Base-by-base conservation (phyloP, 1,140 invertebrate genomes). In the Palaemon carinicauda region DNA sequence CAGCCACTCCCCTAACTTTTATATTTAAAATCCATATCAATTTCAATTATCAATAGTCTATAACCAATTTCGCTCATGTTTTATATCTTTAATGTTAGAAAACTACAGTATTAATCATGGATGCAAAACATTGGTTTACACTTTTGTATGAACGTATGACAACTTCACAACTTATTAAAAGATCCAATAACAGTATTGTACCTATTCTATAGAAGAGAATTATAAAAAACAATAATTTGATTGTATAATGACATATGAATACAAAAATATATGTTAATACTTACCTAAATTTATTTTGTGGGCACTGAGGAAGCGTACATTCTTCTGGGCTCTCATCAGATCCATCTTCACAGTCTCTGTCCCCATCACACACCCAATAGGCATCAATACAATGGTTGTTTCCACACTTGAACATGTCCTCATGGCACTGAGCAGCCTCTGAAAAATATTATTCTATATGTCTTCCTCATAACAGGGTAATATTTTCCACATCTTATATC, bases 371-470 rank as follows among this genome's bases (percentile, higher is more conserved):
- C 29, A 90, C 75, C 87, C 89, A 89, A 31, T 88, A 87, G 3
- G 56, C 54, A 24, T 92, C 89, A 87, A 95, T 93, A 90, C 94
- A 95, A 77, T 91, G 91, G 60, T 86, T 86, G 52, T 86, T 88
- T 4, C 87, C 87, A 31, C 87, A 88, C 71, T 83, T 53, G 29
- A 88, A 88, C 80, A 84, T 75, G 74, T 88, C 87, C 21, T 80
- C 60, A 24, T 81, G 75, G 56, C 87, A 88, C 74, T 79, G 54
- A 31, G 80, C 80, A 86, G 73, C 60, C 56, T 87, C 84, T 80
- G 84, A 41, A 80, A 79, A 29, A 56, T 33, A 78, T 24, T 19
- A 24, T 41, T 41, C 41, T 41, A 41, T 41, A 41, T 41, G 41
- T 41, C 41, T 41, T 41, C 41, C 41, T 41, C 5, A 41, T 41